Evolutionary conservation across 2,113 vertebrate species (phyloP).

Genomic region (Caracal caracal): DNA sequence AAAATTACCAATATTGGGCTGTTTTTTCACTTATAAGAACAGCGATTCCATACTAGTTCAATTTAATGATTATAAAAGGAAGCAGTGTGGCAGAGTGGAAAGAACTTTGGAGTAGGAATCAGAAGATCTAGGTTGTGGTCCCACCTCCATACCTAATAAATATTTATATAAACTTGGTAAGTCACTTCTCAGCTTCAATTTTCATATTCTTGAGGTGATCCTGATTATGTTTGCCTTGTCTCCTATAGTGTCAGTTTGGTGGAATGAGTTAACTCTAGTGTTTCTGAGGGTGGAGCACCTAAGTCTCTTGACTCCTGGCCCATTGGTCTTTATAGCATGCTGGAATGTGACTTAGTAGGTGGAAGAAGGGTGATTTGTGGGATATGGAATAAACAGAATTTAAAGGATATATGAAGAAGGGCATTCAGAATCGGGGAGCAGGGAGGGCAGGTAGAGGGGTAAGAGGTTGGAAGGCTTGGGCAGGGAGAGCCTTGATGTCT

Average conservation of each 20-base stretch:
- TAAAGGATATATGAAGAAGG: background rate
- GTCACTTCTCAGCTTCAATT: background rate
- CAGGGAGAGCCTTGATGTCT: background rate
- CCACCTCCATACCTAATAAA: background rate
- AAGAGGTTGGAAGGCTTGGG: background rate
- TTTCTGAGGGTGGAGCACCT: background rate
- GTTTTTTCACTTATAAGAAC: slow-evolving; percentile 3
- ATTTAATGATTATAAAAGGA: slow-evolving; percentile 5
- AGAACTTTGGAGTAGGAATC: background rate
- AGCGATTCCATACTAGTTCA: slow-evolving; percentile 32
- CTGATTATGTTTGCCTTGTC: background rate
- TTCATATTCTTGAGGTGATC: background rate
- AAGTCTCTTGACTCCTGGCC: background rate
- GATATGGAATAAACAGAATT: background rate
- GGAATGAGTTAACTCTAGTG: background rate
- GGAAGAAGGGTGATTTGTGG: background rate
- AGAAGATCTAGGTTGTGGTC: background rate
- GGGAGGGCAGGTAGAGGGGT: background rate
- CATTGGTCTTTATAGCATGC: background rate
- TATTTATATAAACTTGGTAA: background rate
- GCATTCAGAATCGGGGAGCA: background rate
- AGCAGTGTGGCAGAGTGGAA: background rate
- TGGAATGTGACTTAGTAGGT: background rate
- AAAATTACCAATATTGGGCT: background rate
- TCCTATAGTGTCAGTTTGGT: background rate